Percentiles rank a stretch among this genome's conserved stretches.
phyloP scores from a whole-genome alignment of 1,140 invertebrate genomes.

The Diploscapter pachys region DNA sequence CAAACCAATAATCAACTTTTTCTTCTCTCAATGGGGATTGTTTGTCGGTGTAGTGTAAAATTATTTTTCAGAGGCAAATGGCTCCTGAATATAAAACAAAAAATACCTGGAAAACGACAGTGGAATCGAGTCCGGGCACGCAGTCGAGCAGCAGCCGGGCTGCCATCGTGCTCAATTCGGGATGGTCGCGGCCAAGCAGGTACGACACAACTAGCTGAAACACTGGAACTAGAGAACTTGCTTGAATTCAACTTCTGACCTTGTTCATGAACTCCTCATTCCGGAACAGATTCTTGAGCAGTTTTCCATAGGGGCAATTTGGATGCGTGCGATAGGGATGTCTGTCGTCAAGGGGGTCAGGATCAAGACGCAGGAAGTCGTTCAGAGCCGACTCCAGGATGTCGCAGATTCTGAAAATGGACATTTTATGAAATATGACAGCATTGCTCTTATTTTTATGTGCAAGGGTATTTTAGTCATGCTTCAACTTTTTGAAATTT shows the following conservation, averaged over 20 bases:
- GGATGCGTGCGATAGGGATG: constrained; percentile 87
- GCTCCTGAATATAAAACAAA: background rate
- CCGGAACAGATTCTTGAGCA: constrained; percentile 85
- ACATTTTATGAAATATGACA: too few relatives aligned
- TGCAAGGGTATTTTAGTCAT: too few relatives aligned
- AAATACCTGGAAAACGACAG: constrained; percentile 75
- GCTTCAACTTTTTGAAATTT: too few relatives aligned
- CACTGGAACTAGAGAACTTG: too few relatives aligned
- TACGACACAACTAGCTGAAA: constrained; percentile 68
- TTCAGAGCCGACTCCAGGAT: constrained; percentile 67
- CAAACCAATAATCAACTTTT: too few relatives aligned
- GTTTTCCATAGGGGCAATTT: constrained; percentile 79
- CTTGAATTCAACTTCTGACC: constrained; percentile 57
- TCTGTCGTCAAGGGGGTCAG: constrained; percentile 92
- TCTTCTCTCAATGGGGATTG: too few relatives aligned
- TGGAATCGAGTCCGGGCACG: constrained; percentile 86
- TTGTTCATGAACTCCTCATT: constrained; percentile 93
- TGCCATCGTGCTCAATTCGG: constrained; percentile 76
- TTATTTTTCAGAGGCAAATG: too few relatives aligned
- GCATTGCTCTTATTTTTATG: too few relatives aligned
- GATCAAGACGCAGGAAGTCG: constrained; percentile 88
- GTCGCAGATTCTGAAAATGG: constrained; percentile 40
- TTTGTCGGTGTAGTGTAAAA: too few relatives aligned
- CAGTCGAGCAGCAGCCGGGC: constrained; percentile 84
- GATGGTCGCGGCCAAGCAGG: constrained; percentile 61